Evolutionary conservation across 2,888 invertebrate genomes (phyloP).

Genomic region (Corythucha ciliata): DNA sequence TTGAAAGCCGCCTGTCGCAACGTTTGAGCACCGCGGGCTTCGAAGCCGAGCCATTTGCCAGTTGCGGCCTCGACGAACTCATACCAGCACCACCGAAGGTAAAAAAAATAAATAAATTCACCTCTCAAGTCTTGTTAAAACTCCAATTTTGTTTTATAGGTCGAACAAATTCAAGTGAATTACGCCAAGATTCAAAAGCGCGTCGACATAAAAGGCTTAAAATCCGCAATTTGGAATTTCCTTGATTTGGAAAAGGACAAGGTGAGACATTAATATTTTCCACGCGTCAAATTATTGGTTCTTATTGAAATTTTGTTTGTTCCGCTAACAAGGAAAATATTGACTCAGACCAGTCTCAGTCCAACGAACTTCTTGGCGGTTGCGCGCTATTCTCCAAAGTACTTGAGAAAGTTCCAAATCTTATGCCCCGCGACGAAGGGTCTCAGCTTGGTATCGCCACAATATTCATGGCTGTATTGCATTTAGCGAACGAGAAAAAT

Average conservation of each 20-base stretch:
- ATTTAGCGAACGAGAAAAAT: conserved; percentile 27
- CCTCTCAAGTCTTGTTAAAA: background rate
- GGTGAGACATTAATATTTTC: conserved; percentile 2
- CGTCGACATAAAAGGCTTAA: conserved; percentile 27
- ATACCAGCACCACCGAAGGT: conserved; percentile 26
- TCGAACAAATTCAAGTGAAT: conserved; percentile 22
- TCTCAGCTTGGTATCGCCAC: conserved; percentile 22
- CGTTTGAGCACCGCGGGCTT: background rate
- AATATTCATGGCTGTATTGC: conserved; percentile 28
- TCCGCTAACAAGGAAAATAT: too few relatives aligned
- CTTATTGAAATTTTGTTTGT: too few relatives aligned
- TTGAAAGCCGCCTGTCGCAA: too few relatives aligned
- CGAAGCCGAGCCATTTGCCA: too few relatives aligned
- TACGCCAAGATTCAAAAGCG: conserved; percentile 27
- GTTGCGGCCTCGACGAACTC: too few relatives aligned
- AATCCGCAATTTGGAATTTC: conserved; percentile 25
- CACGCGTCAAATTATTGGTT: too few relatives aligned
- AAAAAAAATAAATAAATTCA: background rate
- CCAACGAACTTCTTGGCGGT: background rate
- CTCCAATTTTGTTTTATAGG: conserved; percentile 19
- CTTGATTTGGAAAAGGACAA: conserved; percentile 18
- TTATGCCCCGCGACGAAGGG: conserved; percentile 23
- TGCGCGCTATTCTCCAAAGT: conserved; percentile 21
- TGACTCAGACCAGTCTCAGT: too few relatives aligned
- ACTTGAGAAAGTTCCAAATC: conserved; percentile 12